Evolutionary conservation across 2,888 invertebrate genomes (phyloP), one percentile per base, ranked within the genome.

Genomic region (Tetheella fluctuosa): DNA sequence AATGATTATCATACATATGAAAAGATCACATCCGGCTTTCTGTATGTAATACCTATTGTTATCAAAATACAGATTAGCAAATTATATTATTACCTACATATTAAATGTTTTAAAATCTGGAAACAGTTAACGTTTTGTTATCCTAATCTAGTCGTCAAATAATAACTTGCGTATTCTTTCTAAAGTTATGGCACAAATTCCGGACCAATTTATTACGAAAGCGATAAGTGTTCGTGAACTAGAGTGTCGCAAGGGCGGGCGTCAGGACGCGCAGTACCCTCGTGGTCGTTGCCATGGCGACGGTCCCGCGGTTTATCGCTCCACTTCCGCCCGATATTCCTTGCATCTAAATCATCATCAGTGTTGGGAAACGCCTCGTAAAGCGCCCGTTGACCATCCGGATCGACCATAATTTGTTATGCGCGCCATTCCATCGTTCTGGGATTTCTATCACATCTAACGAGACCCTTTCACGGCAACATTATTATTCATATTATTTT

Each of bases 281-380:
- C 65, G 67, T 65, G 53, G 64, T 68, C 68, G 88, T 92, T 80
- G 80, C 81, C 81, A 90, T 86, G 83, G 80, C 79, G 76, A 91
- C 90, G 74, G 70, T 68, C 77, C 84, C 84, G 83, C 84, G 81
- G 80, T 83, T 84, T 84, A 86, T 84, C 82, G 83, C 74, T 73
- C 71, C 77, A 79, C 83, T 88, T 89, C 88, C 89, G 88, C 74
- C 84, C 84, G 81, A 86, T 87, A 83, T 85, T 86, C 83, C 86
- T 84, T 88, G 90, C 90, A 90, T 89, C 89, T 91, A 91, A 91
- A 92, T 92, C 92, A 92, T 91, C 90, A 91, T 93, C 91, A 90
- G 84, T 65, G 81, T 73, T 85, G 88, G 88, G 86, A 88, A 86
- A 79, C 82, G 82, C 77, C 81, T 90, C 89, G 86, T 91, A 90